phyloP scores from a whole-genome alignment of 2,113 vertebrate species.

The Apistogramma diplotaenia region DNA sequence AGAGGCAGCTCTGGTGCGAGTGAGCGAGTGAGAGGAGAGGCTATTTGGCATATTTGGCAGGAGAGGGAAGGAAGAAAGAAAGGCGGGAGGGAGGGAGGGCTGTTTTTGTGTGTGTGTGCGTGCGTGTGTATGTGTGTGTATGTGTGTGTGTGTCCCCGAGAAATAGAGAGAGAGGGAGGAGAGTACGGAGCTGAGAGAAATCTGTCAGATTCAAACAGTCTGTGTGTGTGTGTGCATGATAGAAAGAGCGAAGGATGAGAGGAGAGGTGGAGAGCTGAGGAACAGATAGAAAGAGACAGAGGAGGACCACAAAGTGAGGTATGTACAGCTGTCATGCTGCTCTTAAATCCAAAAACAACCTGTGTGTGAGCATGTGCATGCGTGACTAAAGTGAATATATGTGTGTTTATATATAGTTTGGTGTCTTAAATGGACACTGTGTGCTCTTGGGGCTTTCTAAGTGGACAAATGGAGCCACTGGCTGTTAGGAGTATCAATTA shows the following conservation, averaged over 20 bases:
- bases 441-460: conserved; percentile 26
- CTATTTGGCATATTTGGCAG: conserved; percentile 64
- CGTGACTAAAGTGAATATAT: conserved; percentile 28
- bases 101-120: conserved; percentile 63
- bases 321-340: conserved; percentile 60
- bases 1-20: conserved; percentile 41
- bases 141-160: conserved; percentile 27
- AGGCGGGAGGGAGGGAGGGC: conserved; percentile 46
- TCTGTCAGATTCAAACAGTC: conserved; percentile 76
- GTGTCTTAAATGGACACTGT: conserved; percentile 17
- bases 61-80: conserved; percentile 55
- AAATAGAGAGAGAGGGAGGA: conserved; percentile 45
- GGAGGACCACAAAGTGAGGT: conserved; percentile 73
- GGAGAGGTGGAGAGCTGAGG: conserved; percentile 42
- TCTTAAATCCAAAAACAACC: conserved; percentile 26
- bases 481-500: conserved; percentile 62
- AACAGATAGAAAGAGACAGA: conserved; percentile 47
- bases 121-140: conserved; percentile 54
- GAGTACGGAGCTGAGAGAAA: conserved; percentile 71
- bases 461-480: conserved; percentile 56
- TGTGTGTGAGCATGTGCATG: conserved; percentile 29
- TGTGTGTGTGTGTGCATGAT: conserved; percentile 23
- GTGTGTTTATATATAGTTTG: conserved; percentile 48
- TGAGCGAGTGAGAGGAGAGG: conserved; percentile 42
- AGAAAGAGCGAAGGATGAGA: conserved; percentile 48